Evolutionary conservation across 2,888 invertebrate species (phyloP).

Genomic region (Stenodera caucasica): DNA sequence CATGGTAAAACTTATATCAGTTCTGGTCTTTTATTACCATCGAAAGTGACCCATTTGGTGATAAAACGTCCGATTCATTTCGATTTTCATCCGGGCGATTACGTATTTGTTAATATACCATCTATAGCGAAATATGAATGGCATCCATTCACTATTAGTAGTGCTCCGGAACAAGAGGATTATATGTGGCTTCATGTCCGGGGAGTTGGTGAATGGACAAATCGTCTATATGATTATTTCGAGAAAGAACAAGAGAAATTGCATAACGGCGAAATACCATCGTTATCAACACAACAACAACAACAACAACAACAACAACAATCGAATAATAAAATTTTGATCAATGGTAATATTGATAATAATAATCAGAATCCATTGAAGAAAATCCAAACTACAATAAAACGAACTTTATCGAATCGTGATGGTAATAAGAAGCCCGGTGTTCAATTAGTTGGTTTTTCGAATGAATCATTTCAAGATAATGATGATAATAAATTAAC

Average conservation of each 20-base stretch:
- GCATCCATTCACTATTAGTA: constrained; percentile 97
- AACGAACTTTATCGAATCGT: constrained; percentile 59
- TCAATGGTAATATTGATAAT: constrained; percentile 43
- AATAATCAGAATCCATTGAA: constrained; percentile 49
- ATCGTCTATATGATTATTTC: constrained; percentile 81
- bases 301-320: constrained; percentile 3
- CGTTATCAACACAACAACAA: constrained; percentile 41
- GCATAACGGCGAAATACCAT: constrained; percentile 65
- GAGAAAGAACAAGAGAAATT: constrained; percentile 77
- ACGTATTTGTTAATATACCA: constrained; percentile 90
- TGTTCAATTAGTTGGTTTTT: constrained; percentile 51
- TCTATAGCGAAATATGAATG: constrained; percentile 91
- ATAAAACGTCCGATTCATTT: constrained; percentile 85
- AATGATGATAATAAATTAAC: constrained; percentile 41
- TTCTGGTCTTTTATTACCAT: constrained; percentile 83
- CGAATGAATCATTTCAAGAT: constrained; percentile 48
- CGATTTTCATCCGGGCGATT: constrained; percentile 90
- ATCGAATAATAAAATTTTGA: constrained; percentile 29
- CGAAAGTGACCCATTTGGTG: constrained; percentile 87
- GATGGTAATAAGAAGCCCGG: constrained; percentile 47
- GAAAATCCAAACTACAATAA: constrained; percentile 55
- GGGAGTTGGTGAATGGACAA: constrained; percentile 94
- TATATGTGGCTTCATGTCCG: constrained; percentile 93
- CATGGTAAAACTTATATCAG: constrained; percentile 88
- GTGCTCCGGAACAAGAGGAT: constrained; percentile 91